Conservation (phyloP, 1,140 invertebrate species). For the Cydia splendana region DNA sequence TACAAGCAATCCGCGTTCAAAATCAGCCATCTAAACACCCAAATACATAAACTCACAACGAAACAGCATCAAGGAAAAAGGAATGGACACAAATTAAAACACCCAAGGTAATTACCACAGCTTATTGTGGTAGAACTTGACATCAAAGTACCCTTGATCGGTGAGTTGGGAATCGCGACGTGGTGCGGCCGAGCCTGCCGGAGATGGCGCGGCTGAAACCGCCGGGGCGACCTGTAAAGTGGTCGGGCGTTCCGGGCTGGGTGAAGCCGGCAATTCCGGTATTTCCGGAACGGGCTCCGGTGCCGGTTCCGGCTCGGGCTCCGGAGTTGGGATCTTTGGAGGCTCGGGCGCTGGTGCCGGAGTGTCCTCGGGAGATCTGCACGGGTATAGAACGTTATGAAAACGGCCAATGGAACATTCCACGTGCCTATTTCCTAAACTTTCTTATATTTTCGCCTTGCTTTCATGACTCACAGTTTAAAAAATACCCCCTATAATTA, state of each 20-base stretch:
- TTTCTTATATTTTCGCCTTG: too few species aligned
- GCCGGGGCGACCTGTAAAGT: constrained; percentile 44
- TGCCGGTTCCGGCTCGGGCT: background rate
- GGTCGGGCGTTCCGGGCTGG: constrained; percentile 47
- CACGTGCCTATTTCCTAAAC: background rate
- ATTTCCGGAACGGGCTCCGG: constrained; percentile 15
- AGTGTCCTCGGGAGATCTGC: constrained; percentile 1
- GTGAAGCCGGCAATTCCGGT: constrained; percentile 6
- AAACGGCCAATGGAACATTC: background rate
- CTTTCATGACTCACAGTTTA: too few species aligned
- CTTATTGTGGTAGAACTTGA: constrained; percentile 84
- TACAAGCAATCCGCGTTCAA: background rate
- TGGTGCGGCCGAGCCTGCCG: constrained; percentile 43
- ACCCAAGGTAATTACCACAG: constrained; percentile 77
- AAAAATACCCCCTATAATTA: too few species aligned
- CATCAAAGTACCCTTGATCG: constrained; percentile 82
- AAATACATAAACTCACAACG: background rate
- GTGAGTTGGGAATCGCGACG: constrained; percentile 72
- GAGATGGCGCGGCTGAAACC: constrained; percentile 34
- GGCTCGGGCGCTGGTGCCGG: background rate
- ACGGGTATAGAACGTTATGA: background rate
- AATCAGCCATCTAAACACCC: background rate
- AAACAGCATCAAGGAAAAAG: background rate
- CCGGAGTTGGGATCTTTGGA: background rate
- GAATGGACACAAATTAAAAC: background rate